Evolutionary conservation across 2,888 invertebrate species (phyloP).

Genomic region (Stenichneumon culpator): DNA sequence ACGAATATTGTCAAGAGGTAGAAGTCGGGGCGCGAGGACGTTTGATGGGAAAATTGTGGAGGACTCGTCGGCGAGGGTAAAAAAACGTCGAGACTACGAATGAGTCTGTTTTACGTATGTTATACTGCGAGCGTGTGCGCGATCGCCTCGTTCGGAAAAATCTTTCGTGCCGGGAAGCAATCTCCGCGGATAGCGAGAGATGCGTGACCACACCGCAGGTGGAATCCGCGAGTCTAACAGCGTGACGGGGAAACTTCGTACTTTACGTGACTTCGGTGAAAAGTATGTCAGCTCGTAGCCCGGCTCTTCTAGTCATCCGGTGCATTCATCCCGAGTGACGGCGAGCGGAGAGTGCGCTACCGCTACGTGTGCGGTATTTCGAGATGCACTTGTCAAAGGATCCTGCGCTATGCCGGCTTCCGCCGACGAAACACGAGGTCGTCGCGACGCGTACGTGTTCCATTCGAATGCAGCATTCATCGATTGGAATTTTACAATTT

Average conservation of each 20-base stretch:
- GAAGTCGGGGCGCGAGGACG: neutral
- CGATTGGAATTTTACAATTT: neutral
- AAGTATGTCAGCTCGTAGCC: constrained; percentile 58
- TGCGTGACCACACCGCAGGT: constrained; percentile 48
- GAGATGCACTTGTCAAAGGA: constrained; percentile 71
- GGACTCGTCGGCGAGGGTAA: neutral
- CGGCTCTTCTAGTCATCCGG: constrained; percentile 60
- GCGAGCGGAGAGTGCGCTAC: constrained; percentile 40
- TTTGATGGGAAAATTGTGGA: neutral
- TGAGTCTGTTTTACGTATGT: neutral
- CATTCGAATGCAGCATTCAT: neutral
- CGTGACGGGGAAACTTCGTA: constrained; percentile 50
- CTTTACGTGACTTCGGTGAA: constrained; percentile 69
- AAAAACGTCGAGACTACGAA: neutral
- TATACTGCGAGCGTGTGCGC: neutral
- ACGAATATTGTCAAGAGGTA: constrained; percentile 4
- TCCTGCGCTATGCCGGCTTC: constrained; percentile 47
- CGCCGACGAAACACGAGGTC: constrained; percentile 48
- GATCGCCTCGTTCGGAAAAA: constrained; percentile 2
- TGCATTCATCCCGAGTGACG: constrained; percentile 49
- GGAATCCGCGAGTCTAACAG: constrained; percentile 30
- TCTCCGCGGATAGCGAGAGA: constrained; percentile 16
- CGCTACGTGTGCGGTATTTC: constrained; percentile 69
- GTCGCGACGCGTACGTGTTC: constrained; percentile 44
- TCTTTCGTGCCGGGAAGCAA: constrained; percentile 5